Base-by-base conservation (phyloP, 1,140 invertebrate genomes). In the Antheraea pernyi region DNA sequence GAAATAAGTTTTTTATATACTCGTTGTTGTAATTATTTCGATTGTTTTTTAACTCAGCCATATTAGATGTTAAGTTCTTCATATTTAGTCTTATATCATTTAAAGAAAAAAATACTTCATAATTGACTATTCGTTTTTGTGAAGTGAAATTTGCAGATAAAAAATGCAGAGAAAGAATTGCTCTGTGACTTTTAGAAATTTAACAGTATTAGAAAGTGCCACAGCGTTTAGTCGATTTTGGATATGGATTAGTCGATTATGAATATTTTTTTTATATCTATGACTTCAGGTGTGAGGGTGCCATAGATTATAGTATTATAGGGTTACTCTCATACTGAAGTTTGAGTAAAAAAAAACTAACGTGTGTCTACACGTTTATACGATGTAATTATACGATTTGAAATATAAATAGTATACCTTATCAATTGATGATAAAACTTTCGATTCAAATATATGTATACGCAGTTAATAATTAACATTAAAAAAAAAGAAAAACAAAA, bases 1-100 rank as follows among this genome's bases (percentile, higher is more conserved):
- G 64, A 53, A 53, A 87, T 85, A 85, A 83, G 80, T 86, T 81
- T 78, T 74, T 82, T 76, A 84, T 82, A 83, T 88, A 86, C 83
- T 88, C 79, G 79, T 74, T 80, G 72, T 77, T 71, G 72, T 74
- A 79, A 77, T 81, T 74, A 69, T 74, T 78, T 82, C 77, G 37
- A 70, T 65, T 30, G 30, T 37, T 73, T 71, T 74, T 48, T 53
- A 79, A 62, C 68, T 77, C 81, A 84, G 87, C 87, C 87, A 89
- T 89, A 89, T 72, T 89, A 85, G 82, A 71, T 68, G 37, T 70
- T 66, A 74, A 66, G 53, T 74, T 39, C 8, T 11, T 64, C 8
- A 42, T 39, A 46, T 53, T 53, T 53, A 53, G 13, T 53, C 10
- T 13, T 53, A 16, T 53, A 10, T 53, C 11, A 16, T 16, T 30